Evolutionary conservation across 2,797 vertebrate genomes (phyloP), one percentile per base, ranked within the genome.

Genomic region (Myotis vivesi): DNA sequence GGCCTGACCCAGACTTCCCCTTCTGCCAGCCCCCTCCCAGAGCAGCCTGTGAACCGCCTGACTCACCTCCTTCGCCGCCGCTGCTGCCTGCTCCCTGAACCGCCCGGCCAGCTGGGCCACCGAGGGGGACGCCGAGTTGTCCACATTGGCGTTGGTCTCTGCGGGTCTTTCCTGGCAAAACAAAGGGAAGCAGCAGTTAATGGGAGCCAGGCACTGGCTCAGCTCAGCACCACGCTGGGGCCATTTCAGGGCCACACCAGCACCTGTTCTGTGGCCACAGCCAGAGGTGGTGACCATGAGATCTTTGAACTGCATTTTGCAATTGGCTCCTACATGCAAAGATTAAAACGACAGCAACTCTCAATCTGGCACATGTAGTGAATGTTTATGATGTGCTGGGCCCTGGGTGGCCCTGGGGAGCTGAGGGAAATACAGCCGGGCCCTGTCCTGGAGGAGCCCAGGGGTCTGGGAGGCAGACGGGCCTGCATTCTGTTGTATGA

Each of bases 41-140:
- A 94, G 64, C 88, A 38, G 75, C 1, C 77, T 51, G 16, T 0
- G 2, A 38, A 25, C 28, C 28, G 94, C 97, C 98, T 98, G 98
- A 98, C 99, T 99, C 98, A 99, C 99, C 81, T 99, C 98, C 81
- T 98, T 99, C 79, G 98, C 98, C 51, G 82, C 97, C 2, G 98
- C 98, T 23, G 38, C 38, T 6, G 98, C 98, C 82, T 99, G 99
- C 97, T 99, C 99, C 98, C 98, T 98, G 93, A 99, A 99, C 96
- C 98, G 99, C 91, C 99, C 99, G 8, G 99, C 99, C 97, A 99
- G 98, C 97, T 99, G 99, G 71, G 99, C 99, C 98, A 99, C 99
- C 0, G 99, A 99, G 0, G 98, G 98, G 86, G 99, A 98, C 69
- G 98, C 98, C 0, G 99, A 98, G 46, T 94, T 96, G 94, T 98